Evolutionary conservation across 2,113 vertebrate genomes (phyloP).

Genomic region (Genyomyrus donnyi): DNA sequence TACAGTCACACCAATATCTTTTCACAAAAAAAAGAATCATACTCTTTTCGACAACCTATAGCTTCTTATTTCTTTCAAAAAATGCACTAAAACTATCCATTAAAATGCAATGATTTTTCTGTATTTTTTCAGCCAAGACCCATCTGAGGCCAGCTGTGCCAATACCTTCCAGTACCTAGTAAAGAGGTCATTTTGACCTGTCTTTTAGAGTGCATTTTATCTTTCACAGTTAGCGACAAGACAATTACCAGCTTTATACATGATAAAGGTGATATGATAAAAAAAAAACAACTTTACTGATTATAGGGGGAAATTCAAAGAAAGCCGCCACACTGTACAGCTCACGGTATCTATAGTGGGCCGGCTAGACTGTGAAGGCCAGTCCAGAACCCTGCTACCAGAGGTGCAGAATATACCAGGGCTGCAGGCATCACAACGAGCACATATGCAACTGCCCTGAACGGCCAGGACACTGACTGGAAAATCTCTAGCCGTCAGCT

Average conservation of each 20-base stretch:
- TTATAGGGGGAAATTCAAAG: no score
- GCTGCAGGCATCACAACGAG: not conserved
- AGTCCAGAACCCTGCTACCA: not conserved
- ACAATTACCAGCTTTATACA: not conserved
- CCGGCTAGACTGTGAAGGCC: not conserved
- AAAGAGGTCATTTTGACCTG: not conserved
- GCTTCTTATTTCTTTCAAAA: not conserved
- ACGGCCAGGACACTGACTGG: not conserved
- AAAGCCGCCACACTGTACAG: not conserved
- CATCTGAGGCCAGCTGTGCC: not conserved
- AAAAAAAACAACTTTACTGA: no score
- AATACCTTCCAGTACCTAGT: not conserved
- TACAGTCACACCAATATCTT: not conserved
- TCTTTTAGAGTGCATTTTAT: not conserved
- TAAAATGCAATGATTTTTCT: not conserved
- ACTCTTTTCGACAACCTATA: not conserved
- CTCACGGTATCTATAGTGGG: not conserved
- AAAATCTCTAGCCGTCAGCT: not conserved
- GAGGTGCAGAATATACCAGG: not conserved
- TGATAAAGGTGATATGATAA: not conserved
- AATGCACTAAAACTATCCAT: not conserved
- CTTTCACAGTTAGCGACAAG: not conserved
- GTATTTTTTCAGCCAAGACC: not conserved
- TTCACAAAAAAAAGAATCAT: not conserved
- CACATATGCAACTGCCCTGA: not conserved